A percentile compares a stretch with the other conserved stretches of the same genome.
These are phyloP conservation scores for Vollenhovia emeryi DNA, from an alignment of 1,140 invertebrate species.

Conservation along the genomic window DNA sequence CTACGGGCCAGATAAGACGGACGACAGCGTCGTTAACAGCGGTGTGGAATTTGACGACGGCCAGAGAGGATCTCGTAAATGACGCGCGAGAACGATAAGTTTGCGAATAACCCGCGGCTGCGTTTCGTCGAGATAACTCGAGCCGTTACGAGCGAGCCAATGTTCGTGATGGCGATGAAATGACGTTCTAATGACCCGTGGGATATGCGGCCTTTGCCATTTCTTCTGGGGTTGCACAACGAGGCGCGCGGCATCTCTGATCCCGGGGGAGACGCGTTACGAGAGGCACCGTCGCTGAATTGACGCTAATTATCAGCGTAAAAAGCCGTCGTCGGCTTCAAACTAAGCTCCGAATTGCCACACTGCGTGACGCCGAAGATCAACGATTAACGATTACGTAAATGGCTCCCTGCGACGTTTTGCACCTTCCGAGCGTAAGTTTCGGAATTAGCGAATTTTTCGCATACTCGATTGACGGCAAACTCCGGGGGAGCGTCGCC, in stretches of 20 bases:
- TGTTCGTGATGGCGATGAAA: conserved; percentile 10
- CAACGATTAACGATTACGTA: neutral
- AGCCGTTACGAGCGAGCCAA: neutral
- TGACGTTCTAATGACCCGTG: conserved; percentile 20
- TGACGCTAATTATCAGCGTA: neutral
- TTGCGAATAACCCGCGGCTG: neutral
- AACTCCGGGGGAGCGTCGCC: neutral
- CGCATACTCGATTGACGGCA: neutral
- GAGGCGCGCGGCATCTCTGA: neutral
- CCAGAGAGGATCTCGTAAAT: neutral
- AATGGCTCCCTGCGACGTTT: neutral
- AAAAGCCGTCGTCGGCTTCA: neutral
- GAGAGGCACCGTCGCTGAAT: neutral
- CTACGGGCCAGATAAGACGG: too few relatives aligned
- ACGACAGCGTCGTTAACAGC: neutral
- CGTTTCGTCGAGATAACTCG: neutral
- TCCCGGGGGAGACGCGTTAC: neutral
- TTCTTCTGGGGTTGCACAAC: conserved; percentile 44
- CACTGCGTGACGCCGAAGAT: too few relatives aligned
- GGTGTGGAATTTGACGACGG: neutral
- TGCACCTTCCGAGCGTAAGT: neutral
- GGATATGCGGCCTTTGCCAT: conserved; percentile 41
- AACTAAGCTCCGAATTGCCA: neutral
- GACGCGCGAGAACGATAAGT: neutral
- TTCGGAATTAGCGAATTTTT: neutral